Evolutionary conservation across 2,113 vertebrate species (phyloP), one percentile per base, ranked within the genome.

Genomic region (Stigmatopora nigra): DNA sequence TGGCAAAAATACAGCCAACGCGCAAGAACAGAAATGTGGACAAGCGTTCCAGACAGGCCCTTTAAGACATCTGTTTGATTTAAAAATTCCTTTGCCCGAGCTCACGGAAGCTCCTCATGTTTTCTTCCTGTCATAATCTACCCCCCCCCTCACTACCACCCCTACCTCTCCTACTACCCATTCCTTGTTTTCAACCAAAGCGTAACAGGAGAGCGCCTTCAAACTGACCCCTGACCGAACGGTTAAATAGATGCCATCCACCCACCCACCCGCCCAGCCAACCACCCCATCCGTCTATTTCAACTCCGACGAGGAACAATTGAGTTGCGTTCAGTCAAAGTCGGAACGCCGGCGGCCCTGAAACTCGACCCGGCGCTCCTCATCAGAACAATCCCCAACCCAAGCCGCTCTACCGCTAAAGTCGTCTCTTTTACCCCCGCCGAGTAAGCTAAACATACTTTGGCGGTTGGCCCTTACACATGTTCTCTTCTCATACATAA

Each of bases 361-460:
- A 71, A 80, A 76, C 2, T 22, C 44, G 57, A 71, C 68, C 49
- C 59, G 72, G 52, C 61, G 64, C 61, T 75, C 9, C 49, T 74
- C 61, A 69, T 65, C 63, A 68, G 60, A 72, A 72, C 2, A 31
- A 62, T 61, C 65, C 70, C 59, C 75, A 41, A 73, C 76, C 68
- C 65, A 55, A 65, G 31, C 56, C 56, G n/a, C 51, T 59, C 69
- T 62, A 46, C 45, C 36, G 66, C 49, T 17, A 25, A 77, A 72
- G 22, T 61, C 69, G 47, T 36, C 68, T 36, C 68, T 52, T 61
- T 72, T 53, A 56, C 66, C 51, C 61, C 69, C 48, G 47, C 38
- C 61, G 72, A 67, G 67, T 81, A 74, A 77, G 52, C 60, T 84
- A 85, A 87, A 85, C 71, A 81, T 60, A 70, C 45, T 65, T 80